These are phyloP conservation scores for Microctonus brassicae DNA, from an alignment of 2,888 invertebrate genomes.

Conservation along the genomic window DNA sequence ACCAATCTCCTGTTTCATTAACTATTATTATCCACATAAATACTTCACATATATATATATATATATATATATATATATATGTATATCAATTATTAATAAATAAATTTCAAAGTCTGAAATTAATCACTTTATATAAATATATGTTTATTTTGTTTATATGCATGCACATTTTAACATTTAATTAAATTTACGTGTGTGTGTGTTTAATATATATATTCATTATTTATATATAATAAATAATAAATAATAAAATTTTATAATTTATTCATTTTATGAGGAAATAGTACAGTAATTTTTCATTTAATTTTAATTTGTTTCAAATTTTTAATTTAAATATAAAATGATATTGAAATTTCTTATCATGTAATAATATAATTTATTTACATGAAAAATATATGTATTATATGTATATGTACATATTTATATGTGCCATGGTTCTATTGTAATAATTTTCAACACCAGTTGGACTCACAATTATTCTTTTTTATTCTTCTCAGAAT, in stretches of 20 bases:
- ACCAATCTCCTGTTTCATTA: constrained; percentile 4
- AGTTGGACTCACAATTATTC: background rate
- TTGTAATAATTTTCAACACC: background rate
- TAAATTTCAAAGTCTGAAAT: background rate
- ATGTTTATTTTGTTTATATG: background rate
- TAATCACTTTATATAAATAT: background rate
- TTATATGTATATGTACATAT: background rate
- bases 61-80: background rate
- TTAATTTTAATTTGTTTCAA: too few species aligned
- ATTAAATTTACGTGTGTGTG: too few species aligned
- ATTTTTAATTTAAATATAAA: too few species aligned
- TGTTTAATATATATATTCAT: too few species aligned
- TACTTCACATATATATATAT: background rate
- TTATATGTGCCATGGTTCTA: background rate
- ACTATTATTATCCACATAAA: background rate
- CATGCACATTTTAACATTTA: background rate
- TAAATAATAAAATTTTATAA: too few species aligned
- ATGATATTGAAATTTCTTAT: too few species aligned
- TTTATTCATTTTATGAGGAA: too few species aligned
- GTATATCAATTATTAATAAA: too few species aligned
- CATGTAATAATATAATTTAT: too few species aligned
- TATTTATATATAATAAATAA: too few species aligned
- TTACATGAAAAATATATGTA: background rate
- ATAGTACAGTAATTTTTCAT: too few species aligned
- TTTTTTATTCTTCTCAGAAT: background rate